phyloP scores from a whole-genome alignment of 2,113 vertebrate species.

The Noturus placidus region DNA sequence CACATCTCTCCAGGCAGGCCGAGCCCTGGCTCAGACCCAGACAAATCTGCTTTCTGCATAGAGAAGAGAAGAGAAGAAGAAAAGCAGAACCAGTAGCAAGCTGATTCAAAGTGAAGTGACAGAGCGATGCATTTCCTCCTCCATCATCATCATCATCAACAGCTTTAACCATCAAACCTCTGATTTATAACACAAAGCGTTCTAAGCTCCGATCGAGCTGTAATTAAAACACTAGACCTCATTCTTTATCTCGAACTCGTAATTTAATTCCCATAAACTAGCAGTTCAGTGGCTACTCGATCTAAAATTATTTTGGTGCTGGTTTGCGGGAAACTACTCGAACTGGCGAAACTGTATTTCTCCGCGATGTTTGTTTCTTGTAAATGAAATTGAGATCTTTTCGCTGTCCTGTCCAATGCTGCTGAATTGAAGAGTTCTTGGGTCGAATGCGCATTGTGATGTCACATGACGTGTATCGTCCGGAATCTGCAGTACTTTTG shows the following conservation, averaged over 20 bases:
- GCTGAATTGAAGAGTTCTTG: no score
- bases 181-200: slow-evolving; percentile 62
- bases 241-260: neutral
- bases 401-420: no score
- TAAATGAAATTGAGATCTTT: no score
- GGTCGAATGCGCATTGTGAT: no score
- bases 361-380: no score
- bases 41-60: neutral
- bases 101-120: neutral
- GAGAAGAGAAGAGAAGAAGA: neutral
- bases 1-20: slow-evolving; percentile 40
- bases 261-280: neutral
- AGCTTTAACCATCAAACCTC: slow-evolving; percentile 45
- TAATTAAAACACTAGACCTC: neutral
- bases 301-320: no score
- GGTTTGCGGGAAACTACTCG: no score
- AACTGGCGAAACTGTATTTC: no score
- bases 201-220: neutral
- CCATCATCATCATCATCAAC: slow-evolving; percentile 33
- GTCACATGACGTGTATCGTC: no score
- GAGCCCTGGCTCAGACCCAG: slow-evolving; percentile 21
- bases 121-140: slow-evolving; percentile 27
- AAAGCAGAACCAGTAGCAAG: neutral
- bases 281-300: neutral
- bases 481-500: no score